A percentile compares a stretch with the other conserved stretches of the same genome.
phyloP scores from a whole-genome alignment of 2,888 invertebrate species.

The Macaria notata region DNA sequence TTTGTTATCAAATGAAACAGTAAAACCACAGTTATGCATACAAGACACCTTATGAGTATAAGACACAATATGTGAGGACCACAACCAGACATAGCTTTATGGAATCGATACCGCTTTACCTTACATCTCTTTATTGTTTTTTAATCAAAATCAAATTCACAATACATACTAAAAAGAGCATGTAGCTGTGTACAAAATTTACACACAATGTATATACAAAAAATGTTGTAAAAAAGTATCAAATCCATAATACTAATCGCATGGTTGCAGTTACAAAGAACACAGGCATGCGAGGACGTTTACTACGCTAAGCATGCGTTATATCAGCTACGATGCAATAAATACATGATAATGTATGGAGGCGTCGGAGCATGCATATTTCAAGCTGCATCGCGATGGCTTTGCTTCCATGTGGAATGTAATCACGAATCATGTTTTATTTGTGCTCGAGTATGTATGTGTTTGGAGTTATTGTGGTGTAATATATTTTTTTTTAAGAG shows the following conservation, averaged over 20 bases:
- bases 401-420: slow-evolving; percentile 46
- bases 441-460: slow-evolving; percentile 10
- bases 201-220: too few species aligned
- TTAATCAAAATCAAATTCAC: too few species aligned
- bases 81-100: too few species aligned
- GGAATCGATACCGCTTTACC: too few species aligned
- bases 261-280: slow-evolving; percentile 40
- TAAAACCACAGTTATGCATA: neutral
- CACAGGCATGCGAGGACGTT: slow-evolving; percentile 66
- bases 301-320: slow-evolving; percentile 53
- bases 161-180: too few species aligned
- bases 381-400: slow-evolving; percentile 67
- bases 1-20: slow-evolving; percentile 15
- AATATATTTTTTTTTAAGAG: too few species aligned
- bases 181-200: too few species aligned
- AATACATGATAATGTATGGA: slow-evolving; percentile 43
- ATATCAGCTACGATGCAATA: slow-evolving; percentile 52
- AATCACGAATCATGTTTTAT: slow-evolving; percentile 2
- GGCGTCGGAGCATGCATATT: slow-evolving; percentile 53
- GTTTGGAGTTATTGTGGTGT: slow-evolving; percentile 15
- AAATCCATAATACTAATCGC: too few species aligned
- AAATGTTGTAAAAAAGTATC: too few species aligned
- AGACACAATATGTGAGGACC: neutral
- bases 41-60: slow-evolving; percentile 16
- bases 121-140: too few species aligned